These are phyloP conservation scores for Huso huso DNA, from an alignment of 2,797 vertebrate species.

Conservation along the genomic window DNA sequence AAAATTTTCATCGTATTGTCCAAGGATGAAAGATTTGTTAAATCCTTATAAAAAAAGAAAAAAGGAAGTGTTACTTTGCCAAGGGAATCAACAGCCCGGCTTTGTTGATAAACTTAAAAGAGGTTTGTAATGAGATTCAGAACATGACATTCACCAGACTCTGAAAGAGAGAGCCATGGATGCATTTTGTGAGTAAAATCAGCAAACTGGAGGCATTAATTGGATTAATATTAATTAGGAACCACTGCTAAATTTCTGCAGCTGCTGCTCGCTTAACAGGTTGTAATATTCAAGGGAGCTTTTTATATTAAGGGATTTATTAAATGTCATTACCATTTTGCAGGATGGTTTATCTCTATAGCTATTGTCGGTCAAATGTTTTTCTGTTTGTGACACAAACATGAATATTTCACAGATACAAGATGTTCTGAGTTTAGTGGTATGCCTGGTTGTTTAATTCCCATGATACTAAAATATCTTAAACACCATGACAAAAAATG, in stretches of 20 bases:
- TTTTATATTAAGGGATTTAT: constrained; percentile 1
- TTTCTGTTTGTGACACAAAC: background rate
- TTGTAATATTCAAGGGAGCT: constrained; percentile 1
- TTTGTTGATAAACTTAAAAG: no score
- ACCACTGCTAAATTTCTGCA: constrained; percentile 2
- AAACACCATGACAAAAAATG: background rate
- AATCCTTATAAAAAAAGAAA: no score
- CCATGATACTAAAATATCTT: background rate
- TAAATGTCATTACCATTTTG: constrained; percentile 1
- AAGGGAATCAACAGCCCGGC: no score
- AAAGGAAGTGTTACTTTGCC: no score
- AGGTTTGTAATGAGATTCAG: background rate
- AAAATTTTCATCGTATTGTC: no score
- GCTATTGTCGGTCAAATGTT: background rate
- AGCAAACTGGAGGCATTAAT: background rate
- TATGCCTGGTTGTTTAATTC: background rate
- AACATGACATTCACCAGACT: background rate
- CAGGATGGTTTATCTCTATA: background rate
- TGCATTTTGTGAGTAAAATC: background rate
- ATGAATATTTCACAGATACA: no score
- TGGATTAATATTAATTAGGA: constrained; percentile 1
- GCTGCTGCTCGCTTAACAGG: background rate
- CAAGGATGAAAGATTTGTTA: no score
- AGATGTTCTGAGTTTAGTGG: background rate
- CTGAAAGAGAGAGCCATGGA: background rate